Evolutionary conservation across 2,113 vertebrate genomes (phyloP).

Genomic region (Suricata suricatta): DNA sequence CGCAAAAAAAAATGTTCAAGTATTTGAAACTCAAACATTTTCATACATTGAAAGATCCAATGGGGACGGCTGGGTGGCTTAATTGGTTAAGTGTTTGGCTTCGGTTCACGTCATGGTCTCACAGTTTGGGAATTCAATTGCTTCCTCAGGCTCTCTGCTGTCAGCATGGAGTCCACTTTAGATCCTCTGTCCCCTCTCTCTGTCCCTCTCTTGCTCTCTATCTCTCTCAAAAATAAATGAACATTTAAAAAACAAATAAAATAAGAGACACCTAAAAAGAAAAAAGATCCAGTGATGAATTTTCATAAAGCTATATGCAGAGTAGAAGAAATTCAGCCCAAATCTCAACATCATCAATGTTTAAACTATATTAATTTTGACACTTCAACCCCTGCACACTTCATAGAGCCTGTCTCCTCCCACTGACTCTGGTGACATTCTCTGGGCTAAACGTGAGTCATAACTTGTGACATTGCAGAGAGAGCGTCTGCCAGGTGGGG

Average conservation of each 20-base stretch:
- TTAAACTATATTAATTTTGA: conserved; percentile 51
- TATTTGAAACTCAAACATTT: conserved; percentile 58
- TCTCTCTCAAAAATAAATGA: no score
- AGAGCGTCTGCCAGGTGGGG: conserved; percentile 34
- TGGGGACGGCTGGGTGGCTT: no score
- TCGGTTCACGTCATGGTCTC: no score
- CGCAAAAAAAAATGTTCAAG: conserved; percentile 17
- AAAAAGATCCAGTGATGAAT: conserved; percentile 24
- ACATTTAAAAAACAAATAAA: no score
- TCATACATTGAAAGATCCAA: neutral
- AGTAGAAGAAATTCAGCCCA: conserved; percentile 14
- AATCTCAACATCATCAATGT: conserved; percentile 37
- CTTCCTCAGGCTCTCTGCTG: no score
- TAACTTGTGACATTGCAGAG: conserved; percentile 49
- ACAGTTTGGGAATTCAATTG: no score
- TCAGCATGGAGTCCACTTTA: no score
- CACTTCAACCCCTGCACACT: conserved; percentile 3
- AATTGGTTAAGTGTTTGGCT: no score
- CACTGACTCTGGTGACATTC: conserved; percentile 48
- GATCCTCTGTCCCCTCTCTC: no score
- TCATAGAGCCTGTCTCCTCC: conserved; percentile 4
- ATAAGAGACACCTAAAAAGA: no score
- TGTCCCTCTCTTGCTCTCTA: no score
- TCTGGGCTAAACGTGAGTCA: conserved; percentile 59
- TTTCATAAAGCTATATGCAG: conserved; percentile 38